Evolutionary conservation across 2,888 invertebrate genomes (phyloP), one percentile per base, ranked within the genome.

Genomic region (Mystacides longicornis): DNA sequence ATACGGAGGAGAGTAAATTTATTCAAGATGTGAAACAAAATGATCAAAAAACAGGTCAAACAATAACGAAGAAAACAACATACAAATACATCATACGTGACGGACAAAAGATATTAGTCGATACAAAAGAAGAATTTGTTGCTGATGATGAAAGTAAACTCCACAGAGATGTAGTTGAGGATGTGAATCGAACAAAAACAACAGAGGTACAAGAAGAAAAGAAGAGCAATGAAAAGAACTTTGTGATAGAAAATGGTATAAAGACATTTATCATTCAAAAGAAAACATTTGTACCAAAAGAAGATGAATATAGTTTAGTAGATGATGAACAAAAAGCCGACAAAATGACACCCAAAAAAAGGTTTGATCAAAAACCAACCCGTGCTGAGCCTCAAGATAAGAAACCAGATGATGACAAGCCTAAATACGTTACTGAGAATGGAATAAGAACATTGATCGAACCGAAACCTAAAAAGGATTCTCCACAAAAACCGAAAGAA

Each of bases 181-280:
- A 23, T 14, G 21, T 47, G 14, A 37, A 23, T 27, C 7, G 19
- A 33, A 51, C 14, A 51, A 52, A 37, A 37, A 37, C 37, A 3
- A 14, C 37, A 14, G 37, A 37, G 3, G 37, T 3, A n/a, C 14
- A 37, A 14, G 16, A 7, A 37, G n/a, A 14, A 37, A 37, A 37
- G 14, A 16, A 37, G 43, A 49, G 43, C 23, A 23, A 49, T 11
- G 21, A 9, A 16, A 21, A 11, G n/a, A 33, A 47, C 1, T 60
- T 57, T 54, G 49, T 60, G 4, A 52, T 57, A 19, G 56, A 60
- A 51, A 51, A 57, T 53, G 57, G 57, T 23, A 43, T 57, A n/a
- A 54, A 48, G 54, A 57, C 57, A 4, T 37, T 19, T 7, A 43
- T 57, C 16, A 37, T 16, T n/a, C n/a, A n/a, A n/a, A n/a, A n/a